These are phyloP conservation scores for Phalacrocorax brasilianus DNA, from an alignment of 2,113 vertebrate species.

Conservation along the genomic window DNA sequence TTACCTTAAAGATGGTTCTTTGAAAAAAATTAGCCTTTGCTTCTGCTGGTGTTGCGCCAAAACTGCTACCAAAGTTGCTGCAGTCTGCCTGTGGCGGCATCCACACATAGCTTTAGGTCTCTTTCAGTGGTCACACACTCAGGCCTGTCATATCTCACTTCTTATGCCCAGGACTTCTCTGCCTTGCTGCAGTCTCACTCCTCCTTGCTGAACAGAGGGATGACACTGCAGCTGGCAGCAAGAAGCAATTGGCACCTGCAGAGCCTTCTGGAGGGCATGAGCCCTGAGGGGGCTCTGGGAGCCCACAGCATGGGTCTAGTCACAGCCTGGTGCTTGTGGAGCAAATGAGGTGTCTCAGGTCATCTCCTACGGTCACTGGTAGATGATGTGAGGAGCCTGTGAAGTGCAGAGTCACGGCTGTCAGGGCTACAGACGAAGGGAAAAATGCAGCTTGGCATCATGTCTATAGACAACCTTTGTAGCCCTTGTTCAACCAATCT, in stretches of 20 bases:
- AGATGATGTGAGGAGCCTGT: not conserved
- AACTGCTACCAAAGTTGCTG: not conserved
- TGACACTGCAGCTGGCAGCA: not conserved
- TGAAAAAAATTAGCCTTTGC: not conserved
- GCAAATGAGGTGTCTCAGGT: not conserved
- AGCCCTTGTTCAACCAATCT: not conserved
- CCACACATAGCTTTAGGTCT: not conserved
- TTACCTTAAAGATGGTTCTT: not conserved
- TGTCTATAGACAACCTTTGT: not conserved
- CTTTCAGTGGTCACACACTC: not conserved
- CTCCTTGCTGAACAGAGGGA: not conserved
- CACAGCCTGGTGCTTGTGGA: not conserved
- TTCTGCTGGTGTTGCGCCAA: not conserved
- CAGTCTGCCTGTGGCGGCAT: not conserved
- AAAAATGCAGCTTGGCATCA: not conserved
- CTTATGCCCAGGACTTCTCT: not conserved
- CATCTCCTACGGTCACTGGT: not conserved
- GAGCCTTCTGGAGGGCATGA: not conserved
- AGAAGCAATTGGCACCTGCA: not conserved
- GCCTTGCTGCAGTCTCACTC: not conserved
- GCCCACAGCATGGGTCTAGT: too few species aligned
- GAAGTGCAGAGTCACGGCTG: not conserved
- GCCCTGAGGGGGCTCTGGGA: not conserved
- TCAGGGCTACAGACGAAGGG: rapidly evolving
- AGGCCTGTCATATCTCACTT: not conserved